Conservation (phyloP, 2,113 vertebrate species). For the Struthio camelus region DNA sequence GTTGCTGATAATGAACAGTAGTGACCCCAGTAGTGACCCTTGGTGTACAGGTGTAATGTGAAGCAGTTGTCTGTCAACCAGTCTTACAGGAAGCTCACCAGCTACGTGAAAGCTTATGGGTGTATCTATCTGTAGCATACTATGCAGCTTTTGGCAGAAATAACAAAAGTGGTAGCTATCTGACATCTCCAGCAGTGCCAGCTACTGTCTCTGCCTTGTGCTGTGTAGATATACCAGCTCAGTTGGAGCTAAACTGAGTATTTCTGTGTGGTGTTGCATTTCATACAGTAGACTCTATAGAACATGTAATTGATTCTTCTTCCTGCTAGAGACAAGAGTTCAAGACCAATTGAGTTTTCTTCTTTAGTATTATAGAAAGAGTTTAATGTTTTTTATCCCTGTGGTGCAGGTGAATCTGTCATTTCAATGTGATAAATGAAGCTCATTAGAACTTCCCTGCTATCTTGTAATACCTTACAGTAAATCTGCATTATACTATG, state of each 20-base stretch:
- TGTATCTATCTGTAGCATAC: neutral
- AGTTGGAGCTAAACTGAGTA: neutral
- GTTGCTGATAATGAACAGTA: neutral
- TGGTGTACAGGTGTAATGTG: neutral
- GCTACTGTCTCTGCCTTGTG: rapidly evolving
- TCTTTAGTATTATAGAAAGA: neutral
- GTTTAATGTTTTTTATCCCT: neutral
- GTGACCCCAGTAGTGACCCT: neutral
- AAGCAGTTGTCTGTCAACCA: neutral
- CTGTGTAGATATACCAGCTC: neutral
- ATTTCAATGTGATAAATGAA: slow-evolving; percentile 25
- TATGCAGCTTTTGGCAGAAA: neutral
- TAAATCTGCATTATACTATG: slow-evolving; percentile 5
- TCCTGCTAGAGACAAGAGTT: neutral
- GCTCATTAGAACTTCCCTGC: neutral
- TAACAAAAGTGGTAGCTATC: rapidly evolving
- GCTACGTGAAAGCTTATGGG: neutral
- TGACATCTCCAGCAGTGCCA: neutral
- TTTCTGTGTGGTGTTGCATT: neutral
- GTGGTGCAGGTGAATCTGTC: neutral
- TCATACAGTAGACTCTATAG: neutral
- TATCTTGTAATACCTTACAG: neutral
- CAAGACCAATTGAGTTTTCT: neutral
- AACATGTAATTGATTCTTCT: neutral
- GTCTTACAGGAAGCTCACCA: neutral